phyloP scores from a whole-genome alignment of 2,888 invertebrate genomes.

The Argyra leucocephala region DNA sequence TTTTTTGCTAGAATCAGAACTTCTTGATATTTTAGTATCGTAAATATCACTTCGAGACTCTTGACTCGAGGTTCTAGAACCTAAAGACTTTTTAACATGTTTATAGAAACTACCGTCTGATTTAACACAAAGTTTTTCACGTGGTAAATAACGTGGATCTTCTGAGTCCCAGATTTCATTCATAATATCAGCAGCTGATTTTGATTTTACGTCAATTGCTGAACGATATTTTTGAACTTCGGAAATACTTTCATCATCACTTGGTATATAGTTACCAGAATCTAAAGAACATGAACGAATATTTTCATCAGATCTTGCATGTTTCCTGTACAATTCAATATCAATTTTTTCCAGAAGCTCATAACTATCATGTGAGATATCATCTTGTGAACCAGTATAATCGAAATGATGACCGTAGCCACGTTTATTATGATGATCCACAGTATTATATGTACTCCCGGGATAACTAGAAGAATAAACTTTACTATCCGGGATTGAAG shows the following conservation, averaged over 20 bases:
- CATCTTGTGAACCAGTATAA: conserved; percentile 65
- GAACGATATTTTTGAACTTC: conserved; percentile 51
- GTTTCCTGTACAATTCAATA: conserved; percentile 37
- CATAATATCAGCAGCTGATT: conserved; percentile 59
- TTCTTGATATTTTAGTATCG: conserved; percentile 56
- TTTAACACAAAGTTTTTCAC: conserved; percentile 61
- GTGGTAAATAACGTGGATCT: conserved; percentile 62
- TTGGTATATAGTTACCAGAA: conserved; percentile 67
- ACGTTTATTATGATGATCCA: conserved; percentile 41
- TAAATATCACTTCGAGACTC: conserved; percentile 62
- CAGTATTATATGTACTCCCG: conserved; percentile 59
- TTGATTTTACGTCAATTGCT: conserved; percentile 53
- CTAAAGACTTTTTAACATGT: conserved; percentile 54
- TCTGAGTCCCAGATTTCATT: conserved; percentile 70
- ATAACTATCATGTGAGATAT: conserved; percentile 80
- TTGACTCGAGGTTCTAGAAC: conserved; percentile 59
- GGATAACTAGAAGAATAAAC: conserved; percentile 81
- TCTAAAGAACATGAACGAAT: conserved; percentile 64
- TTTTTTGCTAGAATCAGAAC: conserved; percentile 57
- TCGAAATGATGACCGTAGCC: conserved; percentile 47
- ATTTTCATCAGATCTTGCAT: conserved; percentile 43
- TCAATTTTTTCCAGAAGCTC: conserved; percentile 70
- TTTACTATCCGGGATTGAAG: conserved; percentile 54
- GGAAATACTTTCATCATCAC: conserved; percentile 58
- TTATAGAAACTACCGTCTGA: conserved; percentile 66